phyloP scores from a whole-genome alignment of 2,797 vertebrate genomes.

The Falco berigora region DNA sequence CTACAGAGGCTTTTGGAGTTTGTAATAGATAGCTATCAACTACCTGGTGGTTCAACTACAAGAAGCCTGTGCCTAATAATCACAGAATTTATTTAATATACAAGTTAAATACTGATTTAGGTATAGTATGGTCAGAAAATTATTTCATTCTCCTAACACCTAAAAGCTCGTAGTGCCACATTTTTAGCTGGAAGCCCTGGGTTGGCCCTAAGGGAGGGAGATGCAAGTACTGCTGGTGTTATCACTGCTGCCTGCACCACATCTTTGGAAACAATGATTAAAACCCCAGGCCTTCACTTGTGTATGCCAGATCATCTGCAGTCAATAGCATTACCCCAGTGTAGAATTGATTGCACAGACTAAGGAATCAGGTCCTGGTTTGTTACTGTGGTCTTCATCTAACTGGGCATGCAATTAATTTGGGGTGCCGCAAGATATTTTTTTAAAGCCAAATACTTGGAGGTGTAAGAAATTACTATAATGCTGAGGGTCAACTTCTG shows the following conservation, averaged over 20 bases:
- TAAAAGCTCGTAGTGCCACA: neutral
- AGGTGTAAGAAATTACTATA: neutral
- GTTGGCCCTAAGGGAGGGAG: neutral
- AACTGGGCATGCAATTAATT: constrained; percentile 8
- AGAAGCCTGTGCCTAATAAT: constrained; percentile 39
- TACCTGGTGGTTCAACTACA: constrained; percentile 43
- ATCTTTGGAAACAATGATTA: neutral
- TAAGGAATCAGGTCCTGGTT: neutral
- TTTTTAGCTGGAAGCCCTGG: neutral
- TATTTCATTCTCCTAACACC: neutral
- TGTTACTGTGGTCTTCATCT: neutral
- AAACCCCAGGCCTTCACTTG: neutral
- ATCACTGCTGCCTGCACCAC: neutral
- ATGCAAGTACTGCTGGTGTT: neutral
- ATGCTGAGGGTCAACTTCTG: neutral
- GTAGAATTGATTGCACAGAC: neutral
- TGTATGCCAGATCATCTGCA: neutral
- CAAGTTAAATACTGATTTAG: constrained; percentile 18
- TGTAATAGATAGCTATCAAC: constrained; percentile 59
- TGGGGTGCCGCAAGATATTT: neutral
- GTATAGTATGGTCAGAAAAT: constrained; percentile 10
- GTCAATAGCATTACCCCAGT: neutral
- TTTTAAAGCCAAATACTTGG: neutral
- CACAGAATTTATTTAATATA: constrained; percentile 29
- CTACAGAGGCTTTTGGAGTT: constrained; percentile 44